Evolutionary conservation across 2,113 vertebrate genomes (phyloP).

Genomic region (Catagonus wagneri): DNA sequence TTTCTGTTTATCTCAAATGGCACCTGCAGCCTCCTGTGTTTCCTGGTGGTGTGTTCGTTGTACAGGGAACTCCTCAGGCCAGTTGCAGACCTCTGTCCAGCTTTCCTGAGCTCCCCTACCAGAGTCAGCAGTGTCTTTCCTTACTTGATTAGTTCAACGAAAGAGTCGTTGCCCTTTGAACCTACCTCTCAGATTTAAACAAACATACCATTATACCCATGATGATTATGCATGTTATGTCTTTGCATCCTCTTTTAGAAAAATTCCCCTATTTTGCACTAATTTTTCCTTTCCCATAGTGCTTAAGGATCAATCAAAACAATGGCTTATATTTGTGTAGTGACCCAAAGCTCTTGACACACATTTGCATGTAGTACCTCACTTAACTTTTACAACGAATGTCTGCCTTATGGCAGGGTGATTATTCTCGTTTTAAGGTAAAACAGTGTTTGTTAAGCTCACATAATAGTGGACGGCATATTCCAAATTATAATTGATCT

Average conservation of each 20-base stretch:
- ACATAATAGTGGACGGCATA: not conserved
- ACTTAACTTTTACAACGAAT: not conserved
- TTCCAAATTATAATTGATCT: not conserved
- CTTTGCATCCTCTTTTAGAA: not conserved
- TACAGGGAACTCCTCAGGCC: not conserved
- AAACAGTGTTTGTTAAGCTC: not conserved
- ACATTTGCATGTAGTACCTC: not conserved
- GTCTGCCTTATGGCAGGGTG: not conserved
- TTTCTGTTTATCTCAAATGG: slow-evolving; percentile 2
- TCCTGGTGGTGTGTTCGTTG: not conserved
- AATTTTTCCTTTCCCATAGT: not conserved
- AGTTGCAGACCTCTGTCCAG: too few relatives aligned
- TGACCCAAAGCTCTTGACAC: not conserved
- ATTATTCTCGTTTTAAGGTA: not conserved
- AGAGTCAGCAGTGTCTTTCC: not conserved
- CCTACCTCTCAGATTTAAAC: not conserved
- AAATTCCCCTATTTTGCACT: not conserved
- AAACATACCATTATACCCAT: not conserved
- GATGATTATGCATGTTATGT: not conserved
- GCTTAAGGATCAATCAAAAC: not conserved
- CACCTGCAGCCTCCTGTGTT: slow-evolving; percentile 8
- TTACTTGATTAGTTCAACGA: slow-evolving; percentile 13
- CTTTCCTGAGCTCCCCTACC: not conserved
- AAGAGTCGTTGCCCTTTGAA: not conserved
- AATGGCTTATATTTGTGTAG: not conserved